These are phyloP conservation scores for Fistularia commersonii DNA, from an alignment of 2,797 vertebrate genomes.

Conservation along the genomic window DNA sequence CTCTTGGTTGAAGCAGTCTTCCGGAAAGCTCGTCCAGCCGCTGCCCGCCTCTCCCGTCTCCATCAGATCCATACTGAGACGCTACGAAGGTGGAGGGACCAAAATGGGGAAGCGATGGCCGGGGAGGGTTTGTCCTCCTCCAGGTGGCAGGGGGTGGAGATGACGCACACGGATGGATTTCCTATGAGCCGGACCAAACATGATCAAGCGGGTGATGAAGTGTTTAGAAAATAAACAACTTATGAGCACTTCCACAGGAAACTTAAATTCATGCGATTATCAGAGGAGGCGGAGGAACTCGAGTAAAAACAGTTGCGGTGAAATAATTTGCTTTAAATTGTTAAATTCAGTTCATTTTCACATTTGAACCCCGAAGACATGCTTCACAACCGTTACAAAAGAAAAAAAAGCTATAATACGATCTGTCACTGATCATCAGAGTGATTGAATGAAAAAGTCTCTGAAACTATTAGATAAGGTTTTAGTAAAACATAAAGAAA, in stretches of 20 bases:
- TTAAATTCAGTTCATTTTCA: no score
- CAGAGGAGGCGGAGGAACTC: no score
- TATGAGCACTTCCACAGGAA: neutral
- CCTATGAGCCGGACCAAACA: conserved; percentile 37
- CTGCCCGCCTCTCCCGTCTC: conserved; percentile 23
- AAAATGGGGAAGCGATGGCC: conserved; percentile 1
- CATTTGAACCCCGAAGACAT: no score
- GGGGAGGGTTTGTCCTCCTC: conserved; percentile 13
- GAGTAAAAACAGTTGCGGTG: no score
- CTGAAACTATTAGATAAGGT: neutral
- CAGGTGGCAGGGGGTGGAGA: conserved; percentile 33
- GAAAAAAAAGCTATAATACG: no score
- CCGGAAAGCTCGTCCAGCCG: conserved; percentile 30
- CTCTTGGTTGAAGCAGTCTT: conserved; percentile 43
- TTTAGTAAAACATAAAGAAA: neutral
- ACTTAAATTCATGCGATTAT: neutral
- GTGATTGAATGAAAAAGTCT: no score
- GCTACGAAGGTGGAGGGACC: neutral
- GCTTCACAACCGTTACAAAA: no score
- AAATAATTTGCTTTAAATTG: no score
- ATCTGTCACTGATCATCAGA: no score
- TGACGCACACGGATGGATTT: conserved; percentile 64
- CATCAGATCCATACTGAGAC: conserved; percentile 35
- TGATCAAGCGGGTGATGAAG: neutral
- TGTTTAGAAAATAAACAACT: neutral